Evolutionary conservation across 2,797 vertebrate species (phyloP).

Genomic region (Carduelis carduelis): DNA sequence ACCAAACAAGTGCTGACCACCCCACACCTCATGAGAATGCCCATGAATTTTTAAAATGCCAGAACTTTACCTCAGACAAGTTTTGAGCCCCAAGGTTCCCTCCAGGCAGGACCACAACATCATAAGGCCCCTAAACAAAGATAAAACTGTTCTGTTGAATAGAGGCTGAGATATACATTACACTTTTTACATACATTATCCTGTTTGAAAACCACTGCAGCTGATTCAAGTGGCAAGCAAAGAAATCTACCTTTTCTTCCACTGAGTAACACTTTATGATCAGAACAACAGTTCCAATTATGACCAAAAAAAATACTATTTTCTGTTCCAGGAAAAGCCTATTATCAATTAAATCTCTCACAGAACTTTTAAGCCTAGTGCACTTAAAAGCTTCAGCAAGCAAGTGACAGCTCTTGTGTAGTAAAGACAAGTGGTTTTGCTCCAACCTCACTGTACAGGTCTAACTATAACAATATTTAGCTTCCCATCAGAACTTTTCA

Average conservation of each 20-base stretch:
- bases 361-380: neutral
- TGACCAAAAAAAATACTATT: neutral
- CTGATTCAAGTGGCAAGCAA: neutral
- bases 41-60: neutral
- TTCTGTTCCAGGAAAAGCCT: neutral
- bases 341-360: neutral
- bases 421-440: neutral
- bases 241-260: neutral
- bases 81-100: conserved; percentile 93
- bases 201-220: neutral
- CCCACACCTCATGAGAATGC: neutral
- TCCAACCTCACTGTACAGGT: neutral
- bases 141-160: neutral
- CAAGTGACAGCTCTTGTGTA: neutral
- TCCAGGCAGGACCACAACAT: conserved; percentile 92
- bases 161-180: neutral
- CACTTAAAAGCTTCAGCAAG: neutral
- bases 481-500: neutral
- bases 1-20: neutral
- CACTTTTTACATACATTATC: neutral
- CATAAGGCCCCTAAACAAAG: conserved; percentile 88
- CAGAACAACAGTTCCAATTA: neutral
- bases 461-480: neutral
- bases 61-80: conserved; percentile 86
- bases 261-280: neutral